Percentiles rank a stretch among this genome's conserved stretches.
These are phyloP conservation scores for Pogonognathellus flavescens DNA, from an alignment of 1,140 invertebrate species.

Conservation along the genomic window DNA sequence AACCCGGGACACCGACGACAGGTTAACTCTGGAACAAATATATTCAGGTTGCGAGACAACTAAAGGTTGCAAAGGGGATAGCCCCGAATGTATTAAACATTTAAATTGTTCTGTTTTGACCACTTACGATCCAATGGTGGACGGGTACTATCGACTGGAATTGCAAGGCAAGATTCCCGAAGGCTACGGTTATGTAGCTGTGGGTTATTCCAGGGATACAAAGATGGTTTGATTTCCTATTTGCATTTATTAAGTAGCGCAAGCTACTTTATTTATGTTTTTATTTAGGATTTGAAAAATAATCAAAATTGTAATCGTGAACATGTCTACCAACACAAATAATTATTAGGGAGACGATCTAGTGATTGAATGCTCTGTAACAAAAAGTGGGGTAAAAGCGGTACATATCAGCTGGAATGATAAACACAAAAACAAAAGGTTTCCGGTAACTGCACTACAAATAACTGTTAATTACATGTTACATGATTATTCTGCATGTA, in stretches of 20 bases:
- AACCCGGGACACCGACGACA: neutral
- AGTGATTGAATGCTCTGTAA: constrained; percentile 11
- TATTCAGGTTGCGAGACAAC: neutral
- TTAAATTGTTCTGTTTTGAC: neutral
- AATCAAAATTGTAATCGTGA: too few species aligned
- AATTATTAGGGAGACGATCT: constrained; percentile 27
- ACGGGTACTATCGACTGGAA: neutral
- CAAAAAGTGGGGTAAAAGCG: neutral
- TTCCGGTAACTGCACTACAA: neutral
- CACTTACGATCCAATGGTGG: neutral
- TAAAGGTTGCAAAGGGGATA: neutral
- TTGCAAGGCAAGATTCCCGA: neutral
- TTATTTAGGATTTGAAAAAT: too few species aligned
- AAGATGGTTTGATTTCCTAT: constrained; percentile 28
- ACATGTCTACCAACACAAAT: too few species aligned
- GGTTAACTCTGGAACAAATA: neutral
- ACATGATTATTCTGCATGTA: too few species aligned
- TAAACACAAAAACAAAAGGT: neutral
- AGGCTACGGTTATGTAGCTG: constrained; percentile 43
- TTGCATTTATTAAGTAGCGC: neutral
- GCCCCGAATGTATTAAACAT: neutral
- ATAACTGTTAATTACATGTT: neutral
- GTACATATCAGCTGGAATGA: constrained; percentile 42
- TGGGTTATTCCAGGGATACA: constrained; percentile 23
- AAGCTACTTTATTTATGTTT: too few species aligned